phyloP scores from a whole-genome alignment of 2,888 invertebrate species.

The Agrotis segetum region DNA sequence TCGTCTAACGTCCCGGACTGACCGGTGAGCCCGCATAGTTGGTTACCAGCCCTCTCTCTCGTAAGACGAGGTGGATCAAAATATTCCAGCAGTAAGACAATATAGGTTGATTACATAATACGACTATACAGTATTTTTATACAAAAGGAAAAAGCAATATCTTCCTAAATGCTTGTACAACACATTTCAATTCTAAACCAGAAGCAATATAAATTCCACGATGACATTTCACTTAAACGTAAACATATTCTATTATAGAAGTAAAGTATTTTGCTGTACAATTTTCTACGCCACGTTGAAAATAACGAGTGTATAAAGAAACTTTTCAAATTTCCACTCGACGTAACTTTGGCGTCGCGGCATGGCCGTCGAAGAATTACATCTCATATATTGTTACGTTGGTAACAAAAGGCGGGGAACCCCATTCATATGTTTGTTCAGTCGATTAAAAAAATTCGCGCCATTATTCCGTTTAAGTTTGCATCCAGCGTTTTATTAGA shows the following conservation, averaged over 20 bases:
- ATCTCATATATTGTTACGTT: slow-evolving; percentile 66
- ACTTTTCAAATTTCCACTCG: slow-evolving; percentile 68
- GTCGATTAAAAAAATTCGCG: slow-evolving; percentile 68
- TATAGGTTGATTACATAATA: neutral
- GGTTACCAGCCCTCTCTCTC: no score
- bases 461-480: slow-evolving; percentile 66
- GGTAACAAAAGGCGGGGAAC: slow-evolving; percentile 64
- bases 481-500: slow-evolving; percentile 63
- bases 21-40: no score
- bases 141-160: neutral
- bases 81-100: neutral
- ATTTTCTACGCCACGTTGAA: slow-evolving; percentile 49
- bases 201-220: slow-evolving; percentile 12
- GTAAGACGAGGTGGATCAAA: no score
- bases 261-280: slow-evolving; percentile 44
- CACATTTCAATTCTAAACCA: slow-evolving; percentile 19
- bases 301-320: slow-evolving; percentile 61
- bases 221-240: slow-evolving; percentile 44
- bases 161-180: neutral
- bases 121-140: neutral
- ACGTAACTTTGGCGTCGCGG: slow-evolving; percentile 54
- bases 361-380: slow-evolving; percentile 65
- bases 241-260: slow-evolving; percentile 32
- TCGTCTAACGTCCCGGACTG: no score
- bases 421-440: slow-evolving; percentile 68